These are phyloP conservation scores for Sebastes aleutianus DNA, from an alignment of 2,797 vertebrate genomes.

Conservation along the genomic window DNA sequence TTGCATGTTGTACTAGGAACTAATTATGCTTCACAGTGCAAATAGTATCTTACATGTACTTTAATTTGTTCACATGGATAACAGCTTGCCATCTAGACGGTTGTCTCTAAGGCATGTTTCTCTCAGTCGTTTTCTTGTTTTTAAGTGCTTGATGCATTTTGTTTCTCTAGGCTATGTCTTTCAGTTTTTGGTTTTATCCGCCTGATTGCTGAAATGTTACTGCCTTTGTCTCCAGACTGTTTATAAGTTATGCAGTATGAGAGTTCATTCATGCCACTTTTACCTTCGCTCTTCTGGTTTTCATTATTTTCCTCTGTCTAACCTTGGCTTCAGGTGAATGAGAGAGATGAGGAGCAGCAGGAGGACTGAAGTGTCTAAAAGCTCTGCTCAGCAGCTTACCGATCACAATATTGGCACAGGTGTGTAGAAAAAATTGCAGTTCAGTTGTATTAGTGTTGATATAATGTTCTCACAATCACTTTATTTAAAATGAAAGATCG, in stretches of 20 bases:
- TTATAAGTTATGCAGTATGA: background rate
- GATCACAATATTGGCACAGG: constrained; percentile 83
- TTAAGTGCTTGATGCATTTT: background rate
- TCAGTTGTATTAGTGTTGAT: background rate
- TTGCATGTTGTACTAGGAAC: background rate
- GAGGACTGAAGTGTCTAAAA: constrained; percentile 81
- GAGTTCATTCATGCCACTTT: background rate
- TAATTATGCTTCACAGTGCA: background rate
- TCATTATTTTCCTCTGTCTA: constrained; percentile 14
- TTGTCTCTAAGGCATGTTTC: background rate
- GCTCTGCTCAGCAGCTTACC: constrained; percentile 75
- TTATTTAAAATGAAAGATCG: background rate
- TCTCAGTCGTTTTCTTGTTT: background rate
- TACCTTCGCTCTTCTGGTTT: background rate
- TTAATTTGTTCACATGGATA: background rate
- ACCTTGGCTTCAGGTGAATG: constrained; percentile 77
- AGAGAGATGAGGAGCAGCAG: constrained; percentile 88
- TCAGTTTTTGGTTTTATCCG: background rate
- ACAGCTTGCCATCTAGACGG: background rate
- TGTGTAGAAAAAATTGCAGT: constrained; percentile 48
- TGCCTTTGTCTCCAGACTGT: background rate
- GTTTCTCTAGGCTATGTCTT: background rate
- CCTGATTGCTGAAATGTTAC: background rate
- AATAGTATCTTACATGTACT: background rate
- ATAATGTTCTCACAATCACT: background rate